phyloP scores from a whole-genome alignment of 2,888 invertebrate genomes.

The Drosophila dives region DNA sequence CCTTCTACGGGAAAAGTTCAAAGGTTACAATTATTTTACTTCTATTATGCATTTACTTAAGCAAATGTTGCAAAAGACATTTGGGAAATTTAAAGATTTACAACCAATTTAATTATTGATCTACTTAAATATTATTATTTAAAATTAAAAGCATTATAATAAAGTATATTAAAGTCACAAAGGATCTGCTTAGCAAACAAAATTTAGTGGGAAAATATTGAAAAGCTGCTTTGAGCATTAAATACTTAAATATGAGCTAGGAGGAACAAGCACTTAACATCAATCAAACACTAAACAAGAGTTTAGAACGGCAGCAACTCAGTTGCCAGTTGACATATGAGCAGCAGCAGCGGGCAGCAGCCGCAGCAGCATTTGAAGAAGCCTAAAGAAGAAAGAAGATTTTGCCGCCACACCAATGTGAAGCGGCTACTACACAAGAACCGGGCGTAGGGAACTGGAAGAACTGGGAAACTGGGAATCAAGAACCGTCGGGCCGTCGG shows the following conservation, averaged over 20 bases:
- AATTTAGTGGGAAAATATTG: constrained; percentile 40
- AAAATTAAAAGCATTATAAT: neutral
- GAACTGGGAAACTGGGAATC: constrained; percentile 30
- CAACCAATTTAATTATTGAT: neutral
- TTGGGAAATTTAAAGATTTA: neutral
- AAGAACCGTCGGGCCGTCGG: constrained; percentile 43
- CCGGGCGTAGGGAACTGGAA: constrained; percentile 34
- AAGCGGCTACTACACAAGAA: constrained; percentile 68
- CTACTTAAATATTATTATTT: neutral
- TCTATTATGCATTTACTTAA: neutral
- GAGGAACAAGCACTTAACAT: constrained; percentile 77
- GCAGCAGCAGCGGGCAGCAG: constrained; percentile 38
- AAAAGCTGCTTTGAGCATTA: constrained; percentile 31
- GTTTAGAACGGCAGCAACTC: constrained; percentile 71
- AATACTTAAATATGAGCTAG: constrained; percentile 46
- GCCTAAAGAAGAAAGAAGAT: constrained; percentile 63
- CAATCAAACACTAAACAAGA: constrained; percentile 81
- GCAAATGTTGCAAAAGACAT: neutral
- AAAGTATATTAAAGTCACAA: neutral
- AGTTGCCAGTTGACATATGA: constrained; percentile 81
- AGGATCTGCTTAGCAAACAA: constrained; percentile 1
- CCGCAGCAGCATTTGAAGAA: constrained; percentile 40
- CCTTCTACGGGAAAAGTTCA: neutral
- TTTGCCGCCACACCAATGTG: constrained; percentile 78
- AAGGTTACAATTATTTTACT: neutral